These are phyloP conservation scores for Ciconia maguari DNA, from an alignment of 2,113 vertebrate species.

Conservation along the genomic window DNA sequence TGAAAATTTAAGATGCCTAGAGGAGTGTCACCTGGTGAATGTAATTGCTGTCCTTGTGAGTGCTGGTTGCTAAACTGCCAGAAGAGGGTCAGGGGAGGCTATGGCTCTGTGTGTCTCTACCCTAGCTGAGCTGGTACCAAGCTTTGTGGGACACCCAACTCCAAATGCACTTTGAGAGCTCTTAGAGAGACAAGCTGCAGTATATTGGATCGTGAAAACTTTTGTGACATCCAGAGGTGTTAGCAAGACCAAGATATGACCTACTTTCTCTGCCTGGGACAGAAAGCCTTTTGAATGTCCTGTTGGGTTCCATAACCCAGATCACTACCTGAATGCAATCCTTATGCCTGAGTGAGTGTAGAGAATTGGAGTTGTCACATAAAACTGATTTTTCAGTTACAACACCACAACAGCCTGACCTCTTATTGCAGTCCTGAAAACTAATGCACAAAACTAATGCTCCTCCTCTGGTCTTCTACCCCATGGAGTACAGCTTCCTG, in stretches of 20 bases:
- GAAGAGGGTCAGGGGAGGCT: neutral
- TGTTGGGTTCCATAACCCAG: neutral
- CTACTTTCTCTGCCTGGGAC: neutral
- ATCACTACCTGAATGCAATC: fast-evolving
- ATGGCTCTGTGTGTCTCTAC: neutral
- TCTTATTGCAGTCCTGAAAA: neutral
- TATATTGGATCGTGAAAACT: neutral
- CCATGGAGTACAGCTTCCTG: neutral
- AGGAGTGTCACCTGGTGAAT: neutral
- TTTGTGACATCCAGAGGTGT: neutral
- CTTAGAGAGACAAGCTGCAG: neutral
- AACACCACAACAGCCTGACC: neutral
- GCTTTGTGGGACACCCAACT: neutral
- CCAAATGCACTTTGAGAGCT: neutral
- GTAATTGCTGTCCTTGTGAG: neutral
- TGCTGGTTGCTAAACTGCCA: neutral
- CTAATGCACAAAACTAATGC: neutral
- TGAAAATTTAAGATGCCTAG: neutral
- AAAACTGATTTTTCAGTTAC: neutral
- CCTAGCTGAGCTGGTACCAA: neutral
- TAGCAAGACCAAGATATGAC: neutral
- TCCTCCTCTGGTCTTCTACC: neutral
- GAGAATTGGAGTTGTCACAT: neutral
- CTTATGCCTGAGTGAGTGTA: neutral
- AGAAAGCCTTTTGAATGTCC: neutral